Evolutionary conservation across 2,888 invertebrate species (phyloP), one percentile per base, ranked within the genome.

Genomic region (Cephus runcator): DNA sequence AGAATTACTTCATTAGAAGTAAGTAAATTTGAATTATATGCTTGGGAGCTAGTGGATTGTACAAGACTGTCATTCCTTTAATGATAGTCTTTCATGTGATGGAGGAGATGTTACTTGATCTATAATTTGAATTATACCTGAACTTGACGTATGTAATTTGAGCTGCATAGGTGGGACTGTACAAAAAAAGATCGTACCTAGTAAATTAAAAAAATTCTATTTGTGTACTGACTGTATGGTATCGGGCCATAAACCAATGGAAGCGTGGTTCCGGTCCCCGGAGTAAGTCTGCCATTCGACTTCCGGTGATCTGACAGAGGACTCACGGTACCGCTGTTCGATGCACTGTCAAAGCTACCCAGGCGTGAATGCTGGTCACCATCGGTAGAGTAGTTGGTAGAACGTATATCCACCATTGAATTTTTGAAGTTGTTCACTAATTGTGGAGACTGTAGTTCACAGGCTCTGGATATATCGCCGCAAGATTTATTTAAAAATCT

Each of bases 171-270:
- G 23, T 56, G 56, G 56, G 56, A 56, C 56, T 56, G 2, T 56
- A 56, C 23, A 56, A 23, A 56, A 56, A 23, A 1, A 9, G 23
- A 56, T 56, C 23, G 56, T 56, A 9, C 23, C 12, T 71, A 34
- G 71, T 71, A 31, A 71, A 71, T 71, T 1, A 15, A 34, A 31
- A 71, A 31, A 71, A 33, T 11, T 56, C 2, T 71, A 34, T 71
- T 31, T 71, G 75, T 82, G 88, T 94, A 96, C 96, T 95, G 93
- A 96, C 96, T 96, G 92, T 95, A 95, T 79, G 95, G 95, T 85
- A 94, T 93, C 84, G 95, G 95, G 82, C 95, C 95, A 91, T 96
- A 96, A 85, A 96, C 94, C 90, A 95, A 93, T 81, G 96, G 95
- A 92, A 95, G 94, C 89, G 94, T 93, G 84, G 93, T 92, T 85